Base-by-base conservation (phyloP, 2,888 invertebrate genomes). In the Apantesis nais region DNA sequence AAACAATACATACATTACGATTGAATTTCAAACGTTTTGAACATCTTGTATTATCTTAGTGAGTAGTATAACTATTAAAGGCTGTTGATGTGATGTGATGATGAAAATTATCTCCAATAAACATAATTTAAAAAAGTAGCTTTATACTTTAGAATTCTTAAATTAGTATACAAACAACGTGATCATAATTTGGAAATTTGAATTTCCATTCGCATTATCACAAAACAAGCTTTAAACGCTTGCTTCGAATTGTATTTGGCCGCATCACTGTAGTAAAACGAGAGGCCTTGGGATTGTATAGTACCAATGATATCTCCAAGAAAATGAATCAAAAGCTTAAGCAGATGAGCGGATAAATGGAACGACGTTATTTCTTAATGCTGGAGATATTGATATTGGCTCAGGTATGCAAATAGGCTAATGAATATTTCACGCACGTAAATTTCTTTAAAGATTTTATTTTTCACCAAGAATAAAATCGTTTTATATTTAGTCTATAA, bases 241-340 rank as follows among this genome's bases (percentile, higher is more conserved):
- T 37, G 34, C 34, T 52, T 31, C 1, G n/a, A 65, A 48, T 65
- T 58, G 48, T 22, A 66, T 71, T 74, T 65, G 58, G 62, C 66
- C 60, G 41, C 68, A 71, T 44, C 60, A 60, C 62, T 39, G 11
- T 31, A 58, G 34, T 31, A 48, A 7, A 31, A 52, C 16, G 14
- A 22, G 22, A 41, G 31, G 41, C 55, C 16, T 39, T 1, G 22
- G 29, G 31, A 60, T 41, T 31, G 37, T 41, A 72, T 67, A 72
- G 74, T 74, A 60, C 66, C 61, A 72, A 67, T 72, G 67, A 72
- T 74, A 73, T 71, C 71, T 70, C 34, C 29, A 72, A 62, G 64
- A 74, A 70, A 79, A 74, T 72, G 66, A 71, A 80, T 80, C 73
- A 77, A 74, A 75, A 64, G 74, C 68, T 81, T 72, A 72, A 58